Base-by-base conservation (phyloP, 2,113 vertebrate genomes). In the Balaenoptera acutorostrata region DNA sequence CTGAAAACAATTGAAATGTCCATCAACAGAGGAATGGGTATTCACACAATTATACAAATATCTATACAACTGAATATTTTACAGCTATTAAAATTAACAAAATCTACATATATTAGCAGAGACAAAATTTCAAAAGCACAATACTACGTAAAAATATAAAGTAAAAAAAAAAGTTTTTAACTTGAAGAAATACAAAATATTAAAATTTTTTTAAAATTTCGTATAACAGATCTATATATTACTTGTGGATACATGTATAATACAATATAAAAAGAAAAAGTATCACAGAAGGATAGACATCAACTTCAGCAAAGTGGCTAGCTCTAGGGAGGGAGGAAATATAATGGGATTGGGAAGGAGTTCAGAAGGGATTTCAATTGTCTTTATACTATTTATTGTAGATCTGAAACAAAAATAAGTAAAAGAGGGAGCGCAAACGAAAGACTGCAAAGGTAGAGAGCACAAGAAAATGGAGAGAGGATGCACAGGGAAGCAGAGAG, bases 141-240 rank as follows among this genome's bases (percentile, higher is more conserved):
- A 75, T 17, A 74, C 6, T 59, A 44, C 59, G 33, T 71, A 88
- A 92, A 97, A 91, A 55, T 36, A 84, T 36, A 83, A 61, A 72
- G 41, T 74, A 41, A 94, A 91, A 94, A 94, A 59, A 81, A 69
- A 46, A 41, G 33, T 72, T 91, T 87, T 71, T 71, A 93, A 81
- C 25, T 27, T 88, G 20, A 75, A 93, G 29, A 92, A 77, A 93
- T 17, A 84, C 10, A 61, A 74, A 81, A 23, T 27, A 69, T 90
- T 93, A 94, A 85, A 55, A 59, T 33, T 74, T 78, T 25, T 78
- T 29, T 9, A 46, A 49, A 80, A 71, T 64, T 57, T 86, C 29
- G 33, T 25, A 85, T 57, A 64, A 95, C 80, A 80, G 59, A 81
- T 89, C 12, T 55, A 36, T 36, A 55, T 31, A 63, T 63, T 49